Base-by-base conservation (phyloP, 2,797 vertebrate species). In the Oryzias sinensis region DNA sequence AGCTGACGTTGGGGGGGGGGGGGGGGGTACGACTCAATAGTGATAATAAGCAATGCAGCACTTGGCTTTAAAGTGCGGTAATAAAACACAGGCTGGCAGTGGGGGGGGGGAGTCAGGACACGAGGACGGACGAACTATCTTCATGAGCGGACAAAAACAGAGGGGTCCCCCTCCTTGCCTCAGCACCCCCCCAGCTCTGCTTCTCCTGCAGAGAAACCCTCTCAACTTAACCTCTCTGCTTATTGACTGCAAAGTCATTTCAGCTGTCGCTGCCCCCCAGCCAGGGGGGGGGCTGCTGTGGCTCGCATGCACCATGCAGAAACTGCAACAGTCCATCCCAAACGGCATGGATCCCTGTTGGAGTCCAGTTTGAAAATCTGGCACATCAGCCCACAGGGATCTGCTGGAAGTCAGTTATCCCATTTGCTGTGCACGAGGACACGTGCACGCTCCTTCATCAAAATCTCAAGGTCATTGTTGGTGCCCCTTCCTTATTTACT, bases 31-130 rank as follows among this genome's bases (percentile, higher is more conserved):
- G 20, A 45, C 68, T 72, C 80, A 74, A 59, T 70, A 84, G 80
- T 53, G 78, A 87, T 87, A 78, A 87, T 86, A 80, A 81, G 83
- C 80, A 85, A 78, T 80, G 77, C 81, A 78, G 79, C 74, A 70
- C 70, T 70, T 70, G 49, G 63, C 80, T 77, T 76, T 77, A 77
- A 80, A 73, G 75, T 8, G 42, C 11, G 43, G 17, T 33, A 55
- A 55, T 45, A 45, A 45, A 45, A 45, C 43, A 45, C 6, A 18
- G 43, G 15, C 6, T 17, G 43, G 8, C 8, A 18, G 43, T 45
- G 43, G 18, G n/a, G 43, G 27, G 14, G 11, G 20, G 20, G 14
- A 8, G 27, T 43, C 0, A 2, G 18, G 29, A 17, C 9, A 5
- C 8, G 41, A 45, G n/a, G 43, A 45, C 7, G n/a, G 6, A 18